These are phyloP conservation scores for Stichodactyla mertensii DNA, from an alignment of 64 coral and sea anemone species.

Conservation along the genomic window DNA sequence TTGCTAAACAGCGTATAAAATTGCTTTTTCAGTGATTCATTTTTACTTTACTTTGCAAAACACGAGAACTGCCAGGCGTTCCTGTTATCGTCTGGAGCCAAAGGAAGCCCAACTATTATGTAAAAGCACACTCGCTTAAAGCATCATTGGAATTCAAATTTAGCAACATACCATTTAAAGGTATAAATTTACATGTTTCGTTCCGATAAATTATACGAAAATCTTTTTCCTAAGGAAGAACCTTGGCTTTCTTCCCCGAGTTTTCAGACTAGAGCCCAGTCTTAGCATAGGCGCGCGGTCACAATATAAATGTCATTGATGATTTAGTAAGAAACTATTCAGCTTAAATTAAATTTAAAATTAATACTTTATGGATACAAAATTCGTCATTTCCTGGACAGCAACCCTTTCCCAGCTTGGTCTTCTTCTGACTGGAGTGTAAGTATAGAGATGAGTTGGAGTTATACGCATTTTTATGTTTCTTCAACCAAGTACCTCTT, in stretches of 20 bases:
- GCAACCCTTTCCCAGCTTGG: conserved; percentile 65
- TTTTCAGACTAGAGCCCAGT: conserved; percentile 14
- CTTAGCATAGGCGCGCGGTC: background rate
- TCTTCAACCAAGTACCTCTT: background rate
- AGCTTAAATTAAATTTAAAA: background rate
- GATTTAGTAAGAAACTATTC: background rate
- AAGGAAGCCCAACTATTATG: background rate
- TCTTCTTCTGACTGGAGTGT: conserved; percentile 79
- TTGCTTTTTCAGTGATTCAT: background rate
- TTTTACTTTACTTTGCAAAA: background rate
- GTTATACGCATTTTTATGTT: background rate
- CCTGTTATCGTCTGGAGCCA: background rate
- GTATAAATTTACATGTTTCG: background rate
- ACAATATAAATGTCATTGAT: conserved; percentile 1
- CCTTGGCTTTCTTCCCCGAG: background rate
- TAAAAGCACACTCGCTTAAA: background rate
- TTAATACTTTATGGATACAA: conserved; percentile 42
- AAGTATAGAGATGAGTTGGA: conserved; percentile 13
- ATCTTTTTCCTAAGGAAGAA: background rate
- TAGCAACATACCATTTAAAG: background rate
- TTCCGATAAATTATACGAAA: background rate
- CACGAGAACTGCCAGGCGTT: conserved; percentile 21
- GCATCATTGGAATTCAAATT: background rate
- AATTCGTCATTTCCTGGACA: conserved; percentile 51
- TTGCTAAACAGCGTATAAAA: background rate